A percentile compares a stretch with the other conserved stretches of the same genome.
phyloP scores from a whole-genome alignment of 2,113 vertebrate species.

The Panurus biarmicus region DNA sequence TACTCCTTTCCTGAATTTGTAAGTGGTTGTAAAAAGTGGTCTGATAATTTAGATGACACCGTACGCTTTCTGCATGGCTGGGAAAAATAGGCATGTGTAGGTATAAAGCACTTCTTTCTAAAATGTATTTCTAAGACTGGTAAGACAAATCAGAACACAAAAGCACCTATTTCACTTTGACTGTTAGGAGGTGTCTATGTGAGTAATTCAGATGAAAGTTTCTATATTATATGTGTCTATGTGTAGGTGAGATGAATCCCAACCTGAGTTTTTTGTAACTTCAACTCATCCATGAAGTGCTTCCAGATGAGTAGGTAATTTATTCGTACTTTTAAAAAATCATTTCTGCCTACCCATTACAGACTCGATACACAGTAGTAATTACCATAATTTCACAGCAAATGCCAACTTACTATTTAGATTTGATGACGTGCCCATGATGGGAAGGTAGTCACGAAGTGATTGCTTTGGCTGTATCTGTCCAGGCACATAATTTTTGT shows the following conservation, averaged over 20 bases:
- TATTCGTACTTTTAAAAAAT: not conserved
- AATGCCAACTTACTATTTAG: not conserved
- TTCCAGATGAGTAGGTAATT: not conserved
- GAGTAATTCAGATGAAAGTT: not conserved
- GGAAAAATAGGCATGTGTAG: not conserved
- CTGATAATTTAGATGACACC: not conserved
- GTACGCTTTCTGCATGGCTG: not conserved
- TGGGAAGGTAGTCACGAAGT: not conserved
- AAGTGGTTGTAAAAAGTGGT: not conserved
- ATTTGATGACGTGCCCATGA: not conserved
- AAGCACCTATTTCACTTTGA: not conserved
- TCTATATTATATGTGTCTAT: not conserved
- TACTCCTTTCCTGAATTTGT: not conserved
- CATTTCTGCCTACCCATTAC: not conserved
- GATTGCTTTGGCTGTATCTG: not conserved
- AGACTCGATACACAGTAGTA: not conserved
- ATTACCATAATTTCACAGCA: not conserved
- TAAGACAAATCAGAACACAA: not conserved
- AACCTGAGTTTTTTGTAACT: not conserved
- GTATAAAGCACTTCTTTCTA: not conserved
- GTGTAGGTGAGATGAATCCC: not conserved
- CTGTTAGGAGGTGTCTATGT: not conserved
- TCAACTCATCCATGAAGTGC: not conserved
- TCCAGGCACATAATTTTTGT: not conserved
- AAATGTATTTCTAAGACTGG: not conserved